Evolutionary conservation across 2,888 invertebrate genomes (phyloP).

Genomic region (Eutolmus rufibarbis): DNA sequence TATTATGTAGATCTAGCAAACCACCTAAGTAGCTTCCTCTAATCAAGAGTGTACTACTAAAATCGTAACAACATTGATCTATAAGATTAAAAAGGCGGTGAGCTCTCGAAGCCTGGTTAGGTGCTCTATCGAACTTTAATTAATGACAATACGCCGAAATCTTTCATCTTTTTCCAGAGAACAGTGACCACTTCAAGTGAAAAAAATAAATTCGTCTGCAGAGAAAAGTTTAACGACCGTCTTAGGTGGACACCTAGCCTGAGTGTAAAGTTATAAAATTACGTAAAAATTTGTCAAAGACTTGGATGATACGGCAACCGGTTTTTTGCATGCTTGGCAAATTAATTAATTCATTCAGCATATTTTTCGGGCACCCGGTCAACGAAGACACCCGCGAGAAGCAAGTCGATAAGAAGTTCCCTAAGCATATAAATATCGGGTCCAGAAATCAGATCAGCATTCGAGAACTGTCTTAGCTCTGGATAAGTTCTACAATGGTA

Average conservation of each 20-base stretch:
- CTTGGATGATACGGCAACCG: not conserved
- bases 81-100: not conserved
- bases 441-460: not conserved
- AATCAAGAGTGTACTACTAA: not conserved
- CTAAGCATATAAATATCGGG: slow-evolving; percentile 15
- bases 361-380: not conserved
- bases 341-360: slow-evolving; percentile 11
- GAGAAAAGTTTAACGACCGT: slow-evolving; percentile 26
- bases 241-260: not conserved
- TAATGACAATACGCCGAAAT: not conserved
- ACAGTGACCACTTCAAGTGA: not conserved
- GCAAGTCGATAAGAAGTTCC: slow-evolving; percentile 9
- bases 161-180: not conserved
- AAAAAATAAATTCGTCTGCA: not conserved
- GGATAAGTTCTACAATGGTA: slow-evolving; percentile 34
- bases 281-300: slow-evolving; percentile 12
- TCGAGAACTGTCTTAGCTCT: slow-evolving; percentile 17
- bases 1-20: not conserved
- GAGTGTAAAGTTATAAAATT: slow-evolving; percentile 3
- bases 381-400: not conserved
- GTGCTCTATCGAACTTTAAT: not conserved
- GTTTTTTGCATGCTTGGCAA: not conserved
- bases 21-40: not conserved
- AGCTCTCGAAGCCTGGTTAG: not conserved
- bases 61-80: not conserved